Base-by-base conservation (phyloP, 2,888 invertebrate genomes). In the Metalampra italica region DNA sequence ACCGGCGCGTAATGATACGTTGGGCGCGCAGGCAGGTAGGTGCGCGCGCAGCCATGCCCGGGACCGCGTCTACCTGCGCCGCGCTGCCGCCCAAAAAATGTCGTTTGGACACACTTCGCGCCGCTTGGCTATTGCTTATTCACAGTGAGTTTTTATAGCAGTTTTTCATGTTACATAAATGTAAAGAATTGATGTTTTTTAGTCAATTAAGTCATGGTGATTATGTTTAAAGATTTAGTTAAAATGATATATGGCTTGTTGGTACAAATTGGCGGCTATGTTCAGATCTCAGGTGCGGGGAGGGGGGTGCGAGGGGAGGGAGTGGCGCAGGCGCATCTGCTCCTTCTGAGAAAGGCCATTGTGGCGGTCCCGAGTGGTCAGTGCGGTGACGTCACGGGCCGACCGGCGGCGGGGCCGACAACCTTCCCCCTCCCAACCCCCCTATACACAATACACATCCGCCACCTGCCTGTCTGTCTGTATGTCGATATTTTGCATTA, bases 331-430 rank as follows among this genome's bases (percentile, higher is more conserved):
- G 78, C 81, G 82, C 85, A 85, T 86, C 84, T 83, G 87, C 85
- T 86, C 81, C 81, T 87, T 87, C 85, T 82, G 68, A 86, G 88
- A 86, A 88, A 84, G 85, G 76, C 84, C 80, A 82, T 82, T 84
- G 82, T 84, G 84, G 77, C 79, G 78, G 78, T 79, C 78, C 77
- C 71, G 69, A 82, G 83, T 82, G 85, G 86, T 84, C 86, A 86
- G 84, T 82, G 77, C 76, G 81, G 73, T 87, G 86, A 87, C 88
- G 89, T 89, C 88, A 89, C 87, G 71, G 79, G 79, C 73, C 66
- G 79, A 22, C 22, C 3, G 22, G 79, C 85, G 84, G 85, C 86
- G 22, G 79, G 86, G 84, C 86, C 86, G 85, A 83, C 87, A 85
- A 86, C 87, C 86, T 83, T 81, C 75, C 74, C 71, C 60, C 65